phyloP scores from a whole-genome alignment of 2,888 invertebrate genomes.

The Osmoderma eremita region DNA sequence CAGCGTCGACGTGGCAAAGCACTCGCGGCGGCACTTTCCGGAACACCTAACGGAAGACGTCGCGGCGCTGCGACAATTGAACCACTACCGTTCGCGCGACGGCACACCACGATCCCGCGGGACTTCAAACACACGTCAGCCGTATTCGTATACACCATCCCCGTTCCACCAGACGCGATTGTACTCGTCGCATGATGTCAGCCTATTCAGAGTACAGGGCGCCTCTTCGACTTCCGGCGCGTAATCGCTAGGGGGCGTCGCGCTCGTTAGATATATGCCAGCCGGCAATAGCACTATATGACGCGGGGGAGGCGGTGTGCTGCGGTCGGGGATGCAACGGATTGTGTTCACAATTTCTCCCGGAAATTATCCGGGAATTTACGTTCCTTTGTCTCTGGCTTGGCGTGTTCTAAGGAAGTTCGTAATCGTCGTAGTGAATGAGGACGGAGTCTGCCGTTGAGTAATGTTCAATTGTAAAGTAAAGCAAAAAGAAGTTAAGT shows the following conservation, averaged over 20 bases:
- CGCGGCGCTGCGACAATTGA: constrained; percentile 13
- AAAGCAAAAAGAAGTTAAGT: too few species aligned
- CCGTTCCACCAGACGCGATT: neutral
- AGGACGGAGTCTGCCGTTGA: neutral
- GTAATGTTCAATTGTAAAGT: neutral
- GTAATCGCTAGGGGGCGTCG: neutral
- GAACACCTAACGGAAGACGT: too few species aligned
- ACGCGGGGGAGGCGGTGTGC: too few species aligned
- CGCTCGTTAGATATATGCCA: constrained; percentile 31
- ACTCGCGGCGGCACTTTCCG: neutral
- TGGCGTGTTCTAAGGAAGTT: neutral
- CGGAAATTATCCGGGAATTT: constrained; percentile 35
- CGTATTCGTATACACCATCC: neutral
- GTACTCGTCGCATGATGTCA: neutral
- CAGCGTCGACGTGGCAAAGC: neutral
- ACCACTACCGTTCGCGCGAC: constrained; percentile 21
- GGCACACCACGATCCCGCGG: constrained; percentile 19
- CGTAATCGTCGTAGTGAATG: constrained; percentile 13
- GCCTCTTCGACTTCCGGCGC: constrained; percentile 5
- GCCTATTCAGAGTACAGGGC: neutral
- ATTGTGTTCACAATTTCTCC: constrained; percentile 10
- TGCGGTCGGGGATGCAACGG: too few species aligned
- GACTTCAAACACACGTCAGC: constrained; percentile 26
- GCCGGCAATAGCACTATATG: too few species aligned
- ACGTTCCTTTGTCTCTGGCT: constrained; percentile 18